These are phyloP conservation scores for Drosophila eohydei DNA, from an alignment of 2,888 invertebrate genomes.

Conservation along the genomic window DNA sequence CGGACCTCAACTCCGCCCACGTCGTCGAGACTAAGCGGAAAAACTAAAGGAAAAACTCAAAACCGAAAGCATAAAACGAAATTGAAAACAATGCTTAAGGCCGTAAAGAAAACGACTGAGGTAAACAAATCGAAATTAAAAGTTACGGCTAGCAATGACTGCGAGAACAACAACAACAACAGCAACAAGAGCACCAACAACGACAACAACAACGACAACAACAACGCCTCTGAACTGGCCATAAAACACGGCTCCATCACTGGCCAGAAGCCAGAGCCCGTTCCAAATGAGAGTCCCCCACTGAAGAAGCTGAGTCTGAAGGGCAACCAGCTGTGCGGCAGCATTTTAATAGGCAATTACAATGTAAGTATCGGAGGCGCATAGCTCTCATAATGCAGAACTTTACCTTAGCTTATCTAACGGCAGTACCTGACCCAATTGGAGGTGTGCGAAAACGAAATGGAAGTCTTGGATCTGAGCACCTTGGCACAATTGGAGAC, in stretches of 20 bases:
- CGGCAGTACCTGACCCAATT: slow-evolving; percentile 91
- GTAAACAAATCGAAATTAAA: slow-evolving; percentile 79
- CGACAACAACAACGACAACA: slow-evolving; percentile 10
- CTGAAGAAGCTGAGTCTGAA: slow-evolving; percentile 91
- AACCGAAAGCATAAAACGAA: slow-evolving; percentile 38
- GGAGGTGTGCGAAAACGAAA: slow-evolving; percentile 93
- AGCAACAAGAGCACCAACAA: slow-evolving; percentile 18
- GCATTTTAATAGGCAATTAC: slow-evolving; percentile 93
- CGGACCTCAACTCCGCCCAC: slow-evolving; percentile 41
- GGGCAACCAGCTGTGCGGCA: slow-evolving; percentile 92
- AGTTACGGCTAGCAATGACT: slow-evolving; percentile 66
- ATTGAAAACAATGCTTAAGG: slow-evolving; percentile 75
- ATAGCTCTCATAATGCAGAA: too few species aligned
- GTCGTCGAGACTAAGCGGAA: slow-evolving; percentile 21
- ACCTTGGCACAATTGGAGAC: slow-evolving; percentile 91
- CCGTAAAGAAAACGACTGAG: slow-evolving; percentile 72
- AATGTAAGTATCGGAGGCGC: slow-evolving; percentile 87
- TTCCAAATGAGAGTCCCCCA: slow-evolving; percentile 83
- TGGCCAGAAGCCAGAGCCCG: slow-evolving; percentile 41
- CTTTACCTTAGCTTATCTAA: background rate
- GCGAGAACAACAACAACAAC: slow-evolving; percentile 27
- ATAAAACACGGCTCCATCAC: slow-evolving; percentile 39
- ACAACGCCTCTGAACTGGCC: slow-evolving; percentile 40
- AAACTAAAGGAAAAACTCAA: background rate
- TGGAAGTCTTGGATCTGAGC: slow-evolving; percentile 92